A percentile compares a stretch with the other conserved stretches of the same genome.
Conservation (phyloP, 2,888 invertebrate genomes). For the Dysmachus trigonus region DNA sequence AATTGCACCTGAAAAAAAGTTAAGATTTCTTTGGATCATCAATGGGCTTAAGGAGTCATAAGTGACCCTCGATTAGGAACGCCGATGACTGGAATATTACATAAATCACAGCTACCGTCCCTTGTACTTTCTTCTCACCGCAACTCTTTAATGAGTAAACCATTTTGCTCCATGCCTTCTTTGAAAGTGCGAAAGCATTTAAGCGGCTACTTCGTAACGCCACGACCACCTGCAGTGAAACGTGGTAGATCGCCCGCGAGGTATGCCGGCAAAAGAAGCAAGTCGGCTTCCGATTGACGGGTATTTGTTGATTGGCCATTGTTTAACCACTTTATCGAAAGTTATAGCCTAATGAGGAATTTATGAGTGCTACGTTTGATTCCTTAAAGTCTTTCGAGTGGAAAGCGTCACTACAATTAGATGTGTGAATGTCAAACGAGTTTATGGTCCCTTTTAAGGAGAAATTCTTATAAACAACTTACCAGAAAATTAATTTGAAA, state of each 20-base stretch:
- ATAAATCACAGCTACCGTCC: not conserved
- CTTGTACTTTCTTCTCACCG: not conserved
- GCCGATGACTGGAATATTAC: not conserved
- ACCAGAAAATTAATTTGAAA: not conserved
- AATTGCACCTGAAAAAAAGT: not conserved
- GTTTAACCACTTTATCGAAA: not conserved
- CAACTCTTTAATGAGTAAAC: not conserved
- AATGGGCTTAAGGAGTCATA: not conserved
- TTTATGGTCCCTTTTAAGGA: not conserved
- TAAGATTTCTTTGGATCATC: not conserved
- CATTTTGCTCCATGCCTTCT: not conserved
- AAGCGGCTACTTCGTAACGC: not conserved
- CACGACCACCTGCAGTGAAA: not conserved
- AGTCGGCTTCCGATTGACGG: not conserved
- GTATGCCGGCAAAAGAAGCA: not conserved
- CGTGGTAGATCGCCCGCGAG: not conserved
- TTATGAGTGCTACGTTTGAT: not conserved
- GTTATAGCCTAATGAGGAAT: not conserved
- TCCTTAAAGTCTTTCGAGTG: not conserved
- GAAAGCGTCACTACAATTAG: not conserved
- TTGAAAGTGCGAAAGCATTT: not conserved
- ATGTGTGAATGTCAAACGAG: not conserved
- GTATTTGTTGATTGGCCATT: not conserved
- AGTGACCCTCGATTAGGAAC: not conserved
- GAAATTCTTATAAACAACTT: not conserved